These are phyloP conservation scores for Myodes glareolus DNA, from an alignment of 2,113 vertebrate species.

Conservation along the genomic window DNA sequence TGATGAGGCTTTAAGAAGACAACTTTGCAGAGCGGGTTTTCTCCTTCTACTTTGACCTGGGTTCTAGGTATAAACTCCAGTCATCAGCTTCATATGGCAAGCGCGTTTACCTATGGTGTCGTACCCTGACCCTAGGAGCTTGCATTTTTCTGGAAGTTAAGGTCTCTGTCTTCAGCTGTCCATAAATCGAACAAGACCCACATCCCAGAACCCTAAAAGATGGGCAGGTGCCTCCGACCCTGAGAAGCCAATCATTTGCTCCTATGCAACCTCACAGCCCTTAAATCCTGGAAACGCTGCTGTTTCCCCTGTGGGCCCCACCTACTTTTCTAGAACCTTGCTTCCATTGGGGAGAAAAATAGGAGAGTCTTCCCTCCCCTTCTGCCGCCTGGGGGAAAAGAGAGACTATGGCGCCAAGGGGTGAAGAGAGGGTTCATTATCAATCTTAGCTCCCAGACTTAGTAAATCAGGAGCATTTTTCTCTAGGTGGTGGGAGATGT, in stretches of 20 bases:
- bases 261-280: background rate
- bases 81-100: no score
- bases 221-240: background rate
- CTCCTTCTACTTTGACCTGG: background rate
- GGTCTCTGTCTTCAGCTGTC: background rate
- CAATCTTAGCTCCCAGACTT: constrained; percentile 45
- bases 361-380: background rate
- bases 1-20: background rate
- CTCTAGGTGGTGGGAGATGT: constrained; percentile 40
- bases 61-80: background rate
- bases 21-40: background rate
- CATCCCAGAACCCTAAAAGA: background rate
- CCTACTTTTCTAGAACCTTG: background rate
- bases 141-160: background rate
- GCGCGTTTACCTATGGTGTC: background rate
- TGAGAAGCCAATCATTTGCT: background rate
- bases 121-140: background rate
- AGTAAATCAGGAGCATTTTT: constrained; percentile 42
- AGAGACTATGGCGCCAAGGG: background rate
- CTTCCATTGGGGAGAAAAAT: background rate
- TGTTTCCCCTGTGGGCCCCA: background rate
- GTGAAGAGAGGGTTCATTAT: background rate
- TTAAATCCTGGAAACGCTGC: background rate
- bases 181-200: background rate
- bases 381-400: background rate